A percentile compares a stretch with the other conserved stretches of the same genome.
Evolutionary conservation across 2,113 vertebrate species (phyloP).

Genomic region (Perccottus glenii): DNA sequence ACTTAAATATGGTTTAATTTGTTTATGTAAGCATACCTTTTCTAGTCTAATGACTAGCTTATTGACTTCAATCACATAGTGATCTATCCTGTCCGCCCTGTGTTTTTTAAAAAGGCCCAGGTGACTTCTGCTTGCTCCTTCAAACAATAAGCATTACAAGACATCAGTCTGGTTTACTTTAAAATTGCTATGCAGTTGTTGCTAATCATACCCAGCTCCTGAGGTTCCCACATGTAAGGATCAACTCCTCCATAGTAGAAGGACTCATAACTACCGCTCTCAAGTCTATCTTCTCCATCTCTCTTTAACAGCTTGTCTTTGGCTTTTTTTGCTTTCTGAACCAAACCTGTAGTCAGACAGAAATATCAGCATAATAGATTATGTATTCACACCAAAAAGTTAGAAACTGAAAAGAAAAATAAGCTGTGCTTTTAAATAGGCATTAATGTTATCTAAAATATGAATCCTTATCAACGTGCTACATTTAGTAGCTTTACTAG

Average conservation of each 20-base stretch:
- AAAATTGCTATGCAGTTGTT: not conserved
- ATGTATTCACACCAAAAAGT: too few relatives aligned
- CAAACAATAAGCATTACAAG: not conserved
- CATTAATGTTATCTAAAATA: too few relatives aligned
- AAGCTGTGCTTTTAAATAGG: too few relatives aligned
- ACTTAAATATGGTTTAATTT: not conserved
- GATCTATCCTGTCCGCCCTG: conserved; percentile 94
- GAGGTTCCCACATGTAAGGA: conserved; percentile 97
- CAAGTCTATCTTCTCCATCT: conserved; percentile 87
- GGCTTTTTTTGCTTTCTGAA: conserved; percentile 96
- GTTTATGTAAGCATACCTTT: conserved; percentile 81
- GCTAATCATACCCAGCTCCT: conserved; percentile 89
- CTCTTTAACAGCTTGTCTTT: conserved; percentile 92
- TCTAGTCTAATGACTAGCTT: conserved; percentile 97
- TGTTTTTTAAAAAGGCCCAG: conserved; percentile 93
- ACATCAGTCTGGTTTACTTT: not conserved
- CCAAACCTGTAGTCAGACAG: conserved; percentile 79
- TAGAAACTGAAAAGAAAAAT: too few relatives aligned
- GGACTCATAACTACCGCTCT: conserved; percentile 87
- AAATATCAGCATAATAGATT: not conserved
- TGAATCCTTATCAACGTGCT: too few relatives aligned
- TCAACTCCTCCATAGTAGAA: conserved; percentile 95
- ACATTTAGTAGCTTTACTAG: too few relatives aligned
- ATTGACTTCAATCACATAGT: conserved; percentile 98
- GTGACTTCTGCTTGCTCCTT: conserved; percentile 89